Conservation (phyloP, 2,888 invertebrate species). For the Folsomia candida region DNA sequence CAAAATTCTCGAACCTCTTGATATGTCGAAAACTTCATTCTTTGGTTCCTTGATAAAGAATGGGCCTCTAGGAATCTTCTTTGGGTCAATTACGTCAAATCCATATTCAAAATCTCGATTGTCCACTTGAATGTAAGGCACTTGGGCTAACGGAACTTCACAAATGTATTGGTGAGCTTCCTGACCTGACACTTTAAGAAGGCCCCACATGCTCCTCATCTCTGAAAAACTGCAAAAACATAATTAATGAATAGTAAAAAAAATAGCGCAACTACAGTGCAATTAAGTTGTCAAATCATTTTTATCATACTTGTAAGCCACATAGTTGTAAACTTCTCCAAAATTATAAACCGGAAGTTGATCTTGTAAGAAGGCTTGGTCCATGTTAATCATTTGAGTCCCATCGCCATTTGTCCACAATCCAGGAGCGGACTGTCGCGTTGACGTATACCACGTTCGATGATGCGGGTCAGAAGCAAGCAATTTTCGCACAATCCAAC, state of each 20-base stretch:
- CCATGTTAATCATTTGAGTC: constrained; percentile 72
- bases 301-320: constrained; percentile 68
- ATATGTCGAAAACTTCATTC: constrained; percentile 78
- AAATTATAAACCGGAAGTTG: constrained; percentile 53
- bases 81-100: constrained; percentile 73
- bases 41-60: constrained; percentile 81
- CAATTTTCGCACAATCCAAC: constrained; percentile 79
- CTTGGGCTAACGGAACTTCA: constrained; percentile 73
- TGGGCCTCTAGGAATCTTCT: constrained; percentile 81
- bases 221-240: constrained; percentile 59
- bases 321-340: constrained; percentile 63
- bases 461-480: constrained; percentile 79
- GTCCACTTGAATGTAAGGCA: constrained; percentile 65
- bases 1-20: too few species aligned
- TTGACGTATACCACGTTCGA: constrained; percentile 76
- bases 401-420: constrained; percentile 81
- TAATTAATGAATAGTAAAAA: too few species aligned
- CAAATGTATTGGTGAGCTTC: constrained; percentile 80
- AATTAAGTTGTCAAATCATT: neutral
- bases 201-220: constrained; percentile 70
- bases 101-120: constrained; percentile 83
- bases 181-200: constrained; percentile 74
- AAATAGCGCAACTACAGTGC: neutral
- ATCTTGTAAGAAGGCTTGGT: constrained; percentile 73
- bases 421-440: constrained; percentile 65